phyloP scores from a whole-genome alignment of 1,140 invertebrate genomes.

The Drosophila teissieri region DNA sequence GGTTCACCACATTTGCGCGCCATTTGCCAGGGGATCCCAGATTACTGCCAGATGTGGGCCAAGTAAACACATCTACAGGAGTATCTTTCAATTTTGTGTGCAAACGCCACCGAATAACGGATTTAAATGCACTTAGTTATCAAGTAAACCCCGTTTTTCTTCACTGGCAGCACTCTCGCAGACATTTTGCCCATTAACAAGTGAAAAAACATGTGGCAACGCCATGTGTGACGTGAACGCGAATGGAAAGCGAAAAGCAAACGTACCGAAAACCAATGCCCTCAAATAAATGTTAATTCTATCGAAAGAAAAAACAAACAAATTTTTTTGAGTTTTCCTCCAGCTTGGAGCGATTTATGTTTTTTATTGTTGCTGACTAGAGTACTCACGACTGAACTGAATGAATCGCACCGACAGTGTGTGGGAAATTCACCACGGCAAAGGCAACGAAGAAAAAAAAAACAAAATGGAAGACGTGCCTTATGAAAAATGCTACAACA shows the following conservation, averaged over 20 bases:
- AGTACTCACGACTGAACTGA: slow-evolving; percentile 34
- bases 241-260: slow-evolving; percentile 63
- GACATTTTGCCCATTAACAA: slow-evolving; percentile 15
- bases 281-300: slow-evolving; percentile 45
- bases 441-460: slow-evolving; percentile 58
- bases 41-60: slow-evolving; percentile 20
- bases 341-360: not conserved
- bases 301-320: slow-evolving; percentile 27
- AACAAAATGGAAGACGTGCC: slow-evolving; percentile 78
- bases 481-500: slow-evolving; percentile 74
- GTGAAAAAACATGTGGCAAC: slow-evolving; percentile 70
- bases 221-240: slow-evolving; percentile 67
- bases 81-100: not conserved
- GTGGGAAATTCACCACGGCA: slow-evolving; percentile 75
- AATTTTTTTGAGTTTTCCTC: slow-evolving; percentile 7
- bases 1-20: slow-evolving; percentile 78
- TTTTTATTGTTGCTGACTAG: not conserved
- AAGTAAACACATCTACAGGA: slow-evolving; percentile 15
- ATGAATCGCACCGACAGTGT: slow-evolving; percentile 62
- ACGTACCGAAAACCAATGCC: slow-evolving; percentile 70
- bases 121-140: not conserved
- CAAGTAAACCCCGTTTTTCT: not conserved
- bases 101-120: too few relatives aligned
- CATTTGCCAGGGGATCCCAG: slow-evolving; percentile 46
- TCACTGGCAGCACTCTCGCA: slow-evolving; percentile 4